Conservation (phyloP, 2,113 vertebrate species). For the Pseudolaguvia tuberculata region DNA sequence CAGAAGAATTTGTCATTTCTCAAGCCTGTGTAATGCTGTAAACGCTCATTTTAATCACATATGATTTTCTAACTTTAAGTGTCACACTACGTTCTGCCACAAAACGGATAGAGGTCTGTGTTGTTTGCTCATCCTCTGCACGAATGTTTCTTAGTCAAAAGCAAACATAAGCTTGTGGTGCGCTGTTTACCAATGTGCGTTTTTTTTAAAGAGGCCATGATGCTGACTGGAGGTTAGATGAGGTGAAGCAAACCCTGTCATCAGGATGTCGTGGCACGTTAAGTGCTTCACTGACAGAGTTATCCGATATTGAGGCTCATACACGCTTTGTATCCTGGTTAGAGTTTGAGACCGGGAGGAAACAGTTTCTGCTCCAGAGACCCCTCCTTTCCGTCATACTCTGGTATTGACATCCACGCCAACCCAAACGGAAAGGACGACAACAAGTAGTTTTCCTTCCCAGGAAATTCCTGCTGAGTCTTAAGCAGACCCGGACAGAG, state of each 20-base stretch:
- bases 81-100: neutral
- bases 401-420: conserved; percentile 13
- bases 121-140: conserved; percentile 29
- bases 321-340: neutral
- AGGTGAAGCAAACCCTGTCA: neutral
- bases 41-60: neutral
- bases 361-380: neutral
- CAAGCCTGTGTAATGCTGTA: neutral
- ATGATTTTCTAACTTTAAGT: neutral
- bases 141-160: conserved; percentile 10
- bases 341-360: neutral
- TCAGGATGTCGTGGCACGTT: neutral
- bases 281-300: neutral
- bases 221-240: conserved; percentile 6
- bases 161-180: conserved; percentile 19
- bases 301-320: neutral
- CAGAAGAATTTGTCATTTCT: conserved; percentile 5
- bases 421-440: conserved; percentile 6
- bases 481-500: conserved; percentile 1
- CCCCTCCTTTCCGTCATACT: conserved; percentile 9
- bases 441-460: conserved; percentile 20
- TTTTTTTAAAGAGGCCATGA: conserved; percentile 14
- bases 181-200: conserved; percentile 33
- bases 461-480: conserved; percentile 29
- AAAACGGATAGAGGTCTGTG: neutral